Evolutionary conservation across 2,888 invertebrate genomes (phyloP).

Genomic region (Acrobasis consociella): DNA sequence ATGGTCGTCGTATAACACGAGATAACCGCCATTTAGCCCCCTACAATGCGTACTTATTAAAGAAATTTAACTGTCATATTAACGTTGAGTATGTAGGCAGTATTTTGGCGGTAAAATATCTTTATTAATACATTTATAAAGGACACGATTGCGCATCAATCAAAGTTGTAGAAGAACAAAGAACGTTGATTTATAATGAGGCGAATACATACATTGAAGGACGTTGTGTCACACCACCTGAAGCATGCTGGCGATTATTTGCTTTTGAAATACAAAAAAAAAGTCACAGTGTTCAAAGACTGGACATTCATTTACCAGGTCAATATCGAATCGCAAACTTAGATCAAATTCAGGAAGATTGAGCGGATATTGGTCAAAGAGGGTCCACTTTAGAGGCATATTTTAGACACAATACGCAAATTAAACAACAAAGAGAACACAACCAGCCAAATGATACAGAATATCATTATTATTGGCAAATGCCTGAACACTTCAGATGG

Average conservation of each 20-base stretch:
- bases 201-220: constrained; percentile 1
- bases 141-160: too few species aligned
- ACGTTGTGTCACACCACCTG: background rate
- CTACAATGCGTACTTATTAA: too few species aligned
- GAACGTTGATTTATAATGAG: too few species aligned
- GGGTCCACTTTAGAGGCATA: background rate
- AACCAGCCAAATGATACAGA: too few species aligned
- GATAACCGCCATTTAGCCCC: too few species aligned
- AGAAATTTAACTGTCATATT: too few species aligned
- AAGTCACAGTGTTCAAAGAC: background rate
- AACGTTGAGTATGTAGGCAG: too few species aligned
- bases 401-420: background rate
- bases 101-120: too few species aligned
- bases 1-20: too few species aligned
- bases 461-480: constrained; percentile 28
- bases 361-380: background rate
- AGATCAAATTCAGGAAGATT: background rate
- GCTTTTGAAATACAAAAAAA: background rate
- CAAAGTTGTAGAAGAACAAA: too few species aligned
- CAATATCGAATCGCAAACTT: background rate
- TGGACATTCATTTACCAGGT: background rate
- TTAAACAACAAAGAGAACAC: background rate
- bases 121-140: too few species aligned
- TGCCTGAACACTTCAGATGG: constrained; percentile 30
- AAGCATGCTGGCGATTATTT: background rate